Percentiles rank a stretch among this genome's conserved stretches.
Evolutionary conservation across 2,888 invertebrate species (phyloP).

Genomic region (Caenorhabditis parvicauda): DNA sequence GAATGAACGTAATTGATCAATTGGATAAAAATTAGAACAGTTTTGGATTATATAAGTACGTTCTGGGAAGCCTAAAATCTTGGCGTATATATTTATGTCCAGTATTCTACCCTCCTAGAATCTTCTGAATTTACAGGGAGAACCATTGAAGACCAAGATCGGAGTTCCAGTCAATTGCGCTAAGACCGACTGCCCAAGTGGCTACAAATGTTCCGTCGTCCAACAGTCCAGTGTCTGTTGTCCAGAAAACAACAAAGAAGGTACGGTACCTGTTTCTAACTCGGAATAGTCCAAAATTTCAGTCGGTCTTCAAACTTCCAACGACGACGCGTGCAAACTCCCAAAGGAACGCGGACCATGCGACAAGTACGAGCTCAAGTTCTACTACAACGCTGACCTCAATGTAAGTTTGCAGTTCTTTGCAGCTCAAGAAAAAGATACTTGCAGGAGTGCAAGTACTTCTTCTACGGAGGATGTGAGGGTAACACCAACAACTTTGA

Average conservation of each 20-base stretch:
- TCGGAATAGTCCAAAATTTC: constrained; percentile 2
- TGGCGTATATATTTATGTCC: no score
- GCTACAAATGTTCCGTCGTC: constrained; percentile 52
- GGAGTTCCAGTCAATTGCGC: constrained; percentile 53
- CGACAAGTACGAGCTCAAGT: constrained; percentile 60
- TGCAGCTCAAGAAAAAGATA: constrained; percentile 4
- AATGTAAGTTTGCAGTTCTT: constrained; percentile 14
- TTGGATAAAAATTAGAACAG: not conserved
- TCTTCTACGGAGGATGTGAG: constrained; percentile 62
- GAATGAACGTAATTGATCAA: no score
- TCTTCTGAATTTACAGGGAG: constrained; percentile 11
- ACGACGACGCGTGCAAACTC: constrained; percentile 30
- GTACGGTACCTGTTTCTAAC: constrained; percentile 5
- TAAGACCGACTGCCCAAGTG: constrained; percentile 51
- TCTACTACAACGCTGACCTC: constrained; percentile 47
- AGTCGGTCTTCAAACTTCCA: constrained; percentile 34
- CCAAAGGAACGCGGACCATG: constrained; percentile 62
- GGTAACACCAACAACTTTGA: constrained; percentile 61
- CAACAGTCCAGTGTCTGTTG: constrained; percentile 56
- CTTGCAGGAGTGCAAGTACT: constrained; percentile 60
- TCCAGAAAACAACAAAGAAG: constrained; percentile 44
- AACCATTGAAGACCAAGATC: constrained; percentile 44
- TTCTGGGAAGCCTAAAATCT: no score
- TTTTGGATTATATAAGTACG: no score
- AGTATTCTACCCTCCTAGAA: not conserved